phyloP scores from a whole-genome alignment of 2,888 invertebrate species.

The Microctonus brassicae region DNA sequence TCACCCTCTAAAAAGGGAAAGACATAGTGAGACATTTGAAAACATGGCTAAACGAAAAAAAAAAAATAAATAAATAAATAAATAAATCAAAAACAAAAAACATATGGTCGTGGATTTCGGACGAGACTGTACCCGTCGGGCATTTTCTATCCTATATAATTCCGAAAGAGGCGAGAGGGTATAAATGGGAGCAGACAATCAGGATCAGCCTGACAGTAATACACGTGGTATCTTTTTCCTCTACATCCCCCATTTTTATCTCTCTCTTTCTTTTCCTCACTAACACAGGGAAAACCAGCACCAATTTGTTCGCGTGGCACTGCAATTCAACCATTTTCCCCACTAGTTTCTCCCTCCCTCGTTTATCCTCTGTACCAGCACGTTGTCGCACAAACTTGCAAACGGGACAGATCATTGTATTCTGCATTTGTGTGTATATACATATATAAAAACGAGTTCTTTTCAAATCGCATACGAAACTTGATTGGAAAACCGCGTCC shows the following conservation, averaged over 20 bases:
- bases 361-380: background rate
- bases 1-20: background rate
- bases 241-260: slow-evolving; percentile 4
- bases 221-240: slow-evolving; percentile 22
- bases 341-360: background rate
- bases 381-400: slow-evolving; percentile 20
- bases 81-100: background rate
- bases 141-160: slow-evolving; percentile 6
- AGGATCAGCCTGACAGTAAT: slow-evolving; percentile 30
- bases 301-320: slow-evolving; percentile 35
- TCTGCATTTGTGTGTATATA: background rate
- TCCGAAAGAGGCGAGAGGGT: slow-evolving; percentile 1
- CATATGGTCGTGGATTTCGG: slow-evolving; percentile 8
- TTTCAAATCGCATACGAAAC: slow-evolving; percentile 25
- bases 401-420: slow-evolving; percentile 25
- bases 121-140: slow-evolving; percentile 3
- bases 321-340: slow-evolving; percentile 15
- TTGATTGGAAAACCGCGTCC: slow-evolving; percentile 31
- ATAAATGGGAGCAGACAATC: slow-evolving; percentile 40
- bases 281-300: slow-evolving; percentile 18
- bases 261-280: slow-evolving; percentile 8
- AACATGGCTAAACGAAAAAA: background rate
- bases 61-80: background rate
- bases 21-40: background rate
- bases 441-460: slow-evolving; percentile 18